phyloP scores from a whole-genome alignment of 2,113 vertebrate genomes.

The Psittacula cyanocephala region DNA sequence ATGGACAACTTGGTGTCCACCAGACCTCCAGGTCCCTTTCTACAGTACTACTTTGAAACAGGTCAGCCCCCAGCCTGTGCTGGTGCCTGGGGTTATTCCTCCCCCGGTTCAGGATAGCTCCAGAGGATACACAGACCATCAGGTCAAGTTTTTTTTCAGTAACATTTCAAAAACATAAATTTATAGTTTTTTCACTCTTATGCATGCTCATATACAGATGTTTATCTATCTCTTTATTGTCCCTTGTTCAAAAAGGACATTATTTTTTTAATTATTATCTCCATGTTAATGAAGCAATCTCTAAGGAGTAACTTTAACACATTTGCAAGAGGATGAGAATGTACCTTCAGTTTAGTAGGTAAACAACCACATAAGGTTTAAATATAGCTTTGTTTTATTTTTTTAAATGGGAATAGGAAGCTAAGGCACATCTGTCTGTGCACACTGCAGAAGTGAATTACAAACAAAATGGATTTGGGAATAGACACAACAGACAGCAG shows the following conservation, averaged over 20 bases:
- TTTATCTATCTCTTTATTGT: not conserved
- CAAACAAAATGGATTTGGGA: not conserved
- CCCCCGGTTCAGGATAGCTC: not conserved
- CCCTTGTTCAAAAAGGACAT: not conserved
- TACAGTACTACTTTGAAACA: not conserved
- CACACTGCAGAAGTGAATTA: not conserved
- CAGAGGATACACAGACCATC: not conserved
- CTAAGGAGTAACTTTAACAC: not conserved
- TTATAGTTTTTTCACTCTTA: not conserved
- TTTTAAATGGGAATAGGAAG: not conserved
- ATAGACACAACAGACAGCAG: not conserved
- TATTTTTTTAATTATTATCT: not conserved
- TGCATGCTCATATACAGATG: not conserved
- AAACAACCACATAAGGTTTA: not conserved
- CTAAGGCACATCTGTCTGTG: not conserved
- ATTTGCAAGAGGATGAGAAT: not conserved
- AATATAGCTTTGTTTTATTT: constrained; percentile 23
- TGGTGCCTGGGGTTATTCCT: not conserved
- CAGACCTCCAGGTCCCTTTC: not conserved
- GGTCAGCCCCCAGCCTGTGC: not conserved
- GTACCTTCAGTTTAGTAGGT: not conserved
- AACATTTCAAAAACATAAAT: not conserved
- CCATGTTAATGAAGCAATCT: not conserved
- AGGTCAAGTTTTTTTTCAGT: not conserved
- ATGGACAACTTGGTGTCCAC: not conserved